A percentile compares a stretch with the other conserved stretches of the same genome.
Evolutionary conservation across 2,888 invertebrate genomes (phyloP).

Genomic region (Patella ulyssiponensis): DNA sequence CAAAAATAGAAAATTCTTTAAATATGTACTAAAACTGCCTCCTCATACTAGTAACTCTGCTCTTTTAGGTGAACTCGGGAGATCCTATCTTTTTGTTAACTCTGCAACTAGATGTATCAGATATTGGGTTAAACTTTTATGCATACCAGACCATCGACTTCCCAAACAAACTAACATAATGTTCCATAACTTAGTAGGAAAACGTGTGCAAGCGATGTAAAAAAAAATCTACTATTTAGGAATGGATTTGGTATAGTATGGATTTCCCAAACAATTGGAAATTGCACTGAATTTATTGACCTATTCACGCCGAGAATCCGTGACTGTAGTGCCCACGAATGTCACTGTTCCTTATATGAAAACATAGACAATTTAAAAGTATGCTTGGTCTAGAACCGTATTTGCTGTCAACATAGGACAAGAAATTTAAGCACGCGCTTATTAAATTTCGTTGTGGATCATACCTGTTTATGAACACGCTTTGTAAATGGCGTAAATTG

Average conservation of each 20-base stretch:
- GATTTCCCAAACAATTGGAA: not conserved
- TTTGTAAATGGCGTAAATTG: too few relatives aligned
- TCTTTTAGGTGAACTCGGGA: conserved; percentile 10
- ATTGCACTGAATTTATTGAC: not conserved
- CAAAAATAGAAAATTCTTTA: not conserved
- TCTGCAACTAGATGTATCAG: not conserved
- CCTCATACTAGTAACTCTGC: not conserved
- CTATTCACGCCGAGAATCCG: not conserved
- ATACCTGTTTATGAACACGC: too few relatives aligned
- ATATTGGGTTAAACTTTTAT: not conserved
- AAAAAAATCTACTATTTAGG: not conserved
- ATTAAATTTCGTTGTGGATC: not conserved
- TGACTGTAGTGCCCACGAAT: not conserved
- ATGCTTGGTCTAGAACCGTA: not conserved
- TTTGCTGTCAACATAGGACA: not conserved
- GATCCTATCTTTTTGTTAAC: not conserved
- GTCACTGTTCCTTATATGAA: not conserved
- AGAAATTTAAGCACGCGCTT: not conserved
- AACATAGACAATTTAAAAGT: not conserved
- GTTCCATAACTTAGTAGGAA: not conserved
- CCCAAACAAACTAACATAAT: not conserved
- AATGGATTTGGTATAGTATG: not conserved
- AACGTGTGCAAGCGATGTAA: not conserved
- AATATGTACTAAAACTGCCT: not conserved
- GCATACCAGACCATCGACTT: not conserved